Evolutionary conservation across 1,140 invertebrate species (phyloP), one percentile per base, ranked within the genome.

Genomic region (Berghia stephanieae): DNA sequence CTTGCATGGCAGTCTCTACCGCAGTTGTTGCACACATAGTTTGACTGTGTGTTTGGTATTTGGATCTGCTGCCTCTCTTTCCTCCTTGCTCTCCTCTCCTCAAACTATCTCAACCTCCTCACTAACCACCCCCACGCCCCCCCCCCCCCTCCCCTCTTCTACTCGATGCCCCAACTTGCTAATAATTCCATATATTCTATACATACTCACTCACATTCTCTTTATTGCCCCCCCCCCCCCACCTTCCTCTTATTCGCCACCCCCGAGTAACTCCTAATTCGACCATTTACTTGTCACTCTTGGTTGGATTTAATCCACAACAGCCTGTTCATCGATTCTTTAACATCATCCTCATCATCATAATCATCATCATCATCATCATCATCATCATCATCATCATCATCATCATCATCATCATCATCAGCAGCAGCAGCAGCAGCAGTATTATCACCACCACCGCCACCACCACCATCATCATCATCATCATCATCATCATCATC

Each of bases 331-430:
- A n/a, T 13, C n/a, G n/a, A 13, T 49, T 40, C 6, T 52, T 34
- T 34, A 57, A 24, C 18, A 24, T 8, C 40, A 60, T 13, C 21
- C 36, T 6, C 5, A 34, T n/a, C 38, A 36, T 67, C 5, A 21
- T 60, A 36, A 69, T 42, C 67, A 69, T 6, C 5, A 34, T n/a
- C 38, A 36, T 67, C 5, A 21, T 60, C 67, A 69, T 42, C 67
- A 69, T 21, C 49, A 42, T 38, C 24, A 10, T 8, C 52, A 63
- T 57, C 67, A 43, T 70, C 67, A n/a, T 70, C 67, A n/a, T 43
- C 38, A n/a, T 24, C 34, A 42, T 5, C 36, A 70, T 43, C 1
- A n/a, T 70, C 2, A 70, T n/a, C 46, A 36, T 21, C 31, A 69
- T 36, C 40, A 42, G 40, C 31, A 42, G n/a, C 67, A 69, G 18